Conservation (phyloP, 2,888 invertebrate species). For the Melipona bicolor region DNA sequence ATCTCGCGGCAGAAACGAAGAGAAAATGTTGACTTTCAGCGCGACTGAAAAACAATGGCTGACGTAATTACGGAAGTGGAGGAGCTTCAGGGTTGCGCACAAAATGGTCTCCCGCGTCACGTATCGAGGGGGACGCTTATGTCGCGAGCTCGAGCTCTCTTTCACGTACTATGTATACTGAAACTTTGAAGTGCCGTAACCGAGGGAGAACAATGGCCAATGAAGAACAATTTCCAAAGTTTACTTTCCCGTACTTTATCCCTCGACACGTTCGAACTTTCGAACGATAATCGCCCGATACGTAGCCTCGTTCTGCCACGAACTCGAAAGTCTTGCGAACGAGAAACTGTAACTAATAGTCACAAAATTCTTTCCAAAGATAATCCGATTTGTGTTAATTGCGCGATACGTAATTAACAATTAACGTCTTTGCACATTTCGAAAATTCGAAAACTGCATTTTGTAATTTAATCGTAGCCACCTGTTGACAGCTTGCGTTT, state of each 20-base stretch:
- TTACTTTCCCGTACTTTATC: not conserved
- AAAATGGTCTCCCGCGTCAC: slow-evolving; percentile 29
- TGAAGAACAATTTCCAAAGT: not conserved
- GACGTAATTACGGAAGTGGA: slow-evolving; percentile 27
- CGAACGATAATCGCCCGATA: too few species aligned
- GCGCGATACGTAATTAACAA: too few species aligned
- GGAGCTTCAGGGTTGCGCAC: not conserved
- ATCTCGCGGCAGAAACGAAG: slow-evolving; percentile 26
- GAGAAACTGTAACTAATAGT: too few species aligned
- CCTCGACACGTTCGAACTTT: not conserved
- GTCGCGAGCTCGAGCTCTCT: not conserved
- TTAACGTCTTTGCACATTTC: too few species aligned
- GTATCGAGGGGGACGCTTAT: not conserved
- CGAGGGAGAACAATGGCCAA: not conserved
- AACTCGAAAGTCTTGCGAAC: too few species aligned
- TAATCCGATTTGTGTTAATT: too few species aligned
- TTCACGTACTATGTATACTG: not conserved
- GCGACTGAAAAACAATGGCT: slow-evolving; percentile 48
- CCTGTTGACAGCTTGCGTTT: not conserved
- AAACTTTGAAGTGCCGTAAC: not conserved
- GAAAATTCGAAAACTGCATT: too few species aligned
- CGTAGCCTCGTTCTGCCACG: too few species aligned
- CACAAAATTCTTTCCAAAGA: too few species aligned
- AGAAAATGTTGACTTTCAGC: slow-evolving; percentile 40
- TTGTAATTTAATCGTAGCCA: too few species aligned